phyloP scores from a whole-genome alignment of 2,113 vertebrate genomes.

The Lepus americanus region DNA sequence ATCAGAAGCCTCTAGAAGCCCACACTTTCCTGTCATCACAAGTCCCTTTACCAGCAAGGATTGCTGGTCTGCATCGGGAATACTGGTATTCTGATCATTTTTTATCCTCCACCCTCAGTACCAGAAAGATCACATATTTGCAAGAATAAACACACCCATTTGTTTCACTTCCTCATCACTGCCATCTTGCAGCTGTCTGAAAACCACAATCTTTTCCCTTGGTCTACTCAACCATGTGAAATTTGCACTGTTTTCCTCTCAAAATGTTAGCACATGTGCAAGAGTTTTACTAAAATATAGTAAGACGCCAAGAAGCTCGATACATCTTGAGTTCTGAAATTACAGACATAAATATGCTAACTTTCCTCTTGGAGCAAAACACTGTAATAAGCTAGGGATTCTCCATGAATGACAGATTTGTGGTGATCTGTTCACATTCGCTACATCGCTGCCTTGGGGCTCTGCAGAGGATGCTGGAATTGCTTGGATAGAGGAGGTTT shows the following conservation, averaged over 20 bases:
- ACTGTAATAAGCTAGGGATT: background rate
- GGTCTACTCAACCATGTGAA: background rate
- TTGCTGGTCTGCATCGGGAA: background rate
- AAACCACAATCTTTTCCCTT: background rate
- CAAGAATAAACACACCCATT: background rate
- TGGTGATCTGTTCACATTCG: background rate
- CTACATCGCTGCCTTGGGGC: background rate
- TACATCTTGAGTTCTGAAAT: slow-evolving; percentile 20
- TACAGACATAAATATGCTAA: background rate
- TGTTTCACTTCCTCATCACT: slow-evolving; percentile 51
- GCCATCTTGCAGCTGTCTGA: slow-evolving; percentile 29
- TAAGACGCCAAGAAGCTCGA: background rate
- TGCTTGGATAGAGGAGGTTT: background rate
- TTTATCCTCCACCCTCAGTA: background rate
- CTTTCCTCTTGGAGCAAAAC: background rate
- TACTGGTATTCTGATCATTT: background rate
- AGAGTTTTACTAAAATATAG: background rate
- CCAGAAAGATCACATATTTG: slow-evolving; percentile 37
- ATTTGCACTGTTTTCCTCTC: slow-evolving; percentile 35
- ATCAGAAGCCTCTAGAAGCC: background rate
- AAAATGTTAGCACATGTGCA: slow-evolving; percentile 22
- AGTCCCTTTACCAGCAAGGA: background rate
- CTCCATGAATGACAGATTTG: background rate
- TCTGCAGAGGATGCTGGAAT: background rate
- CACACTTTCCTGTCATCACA: background rate